Percentiles rank a stretch among this genome's conserved stretches.
Evolutionary conservation across 1,140 invertebrate species (phyloP).

Genomic region (Portunus trituberculatus): DNA sequence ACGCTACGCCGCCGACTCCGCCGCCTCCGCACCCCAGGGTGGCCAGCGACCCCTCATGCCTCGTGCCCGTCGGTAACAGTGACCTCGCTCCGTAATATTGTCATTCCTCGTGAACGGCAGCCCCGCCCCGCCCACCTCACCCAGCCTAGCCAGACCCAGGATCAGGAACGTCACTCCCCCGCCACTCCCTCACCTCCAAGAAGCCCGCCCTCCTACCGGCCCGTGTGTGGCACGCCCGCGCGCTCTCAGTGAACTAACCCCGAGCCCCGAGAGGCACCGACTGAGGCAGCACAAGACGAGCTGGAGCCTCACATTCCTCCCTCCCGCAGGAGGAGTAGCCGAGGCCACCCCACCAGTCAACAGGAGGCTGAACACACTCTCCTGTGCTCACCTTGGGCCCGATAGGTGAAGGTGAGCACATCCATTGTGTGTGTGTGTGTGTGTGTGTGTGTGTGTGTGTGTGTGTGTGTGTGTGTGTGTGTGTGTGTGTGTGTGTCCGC

Average conservation of each 20-base stretch:
- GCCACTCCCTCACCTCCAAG: background rate
- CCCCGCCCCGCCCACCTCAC: background rate
- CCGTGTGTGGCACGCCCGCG: background rate
- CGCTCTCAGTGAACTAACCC: background rate
- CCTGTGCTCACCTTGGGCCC: background rate
- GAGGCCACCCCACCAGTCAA: background rate
- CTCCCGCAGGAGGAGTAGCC: background rate
- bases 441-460: slow-evolving; percentile 55
- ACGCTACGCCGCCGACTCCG: background rate
- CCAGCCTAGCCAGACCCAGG: background rate
- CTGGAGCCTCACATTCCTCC: background rate
- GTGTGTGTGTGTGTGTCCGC: slow-evolving; percentile 31
- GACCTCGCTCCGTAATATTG: background rate
- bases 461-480: slow-evolving; percentile 57
- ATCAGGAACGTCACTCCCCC: background rate
- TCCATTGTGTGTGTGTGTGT: slow-evolving; percentile 53
- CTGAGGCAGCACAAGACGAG: background rate
- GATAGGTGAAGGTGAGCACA: slow-evolving; percentile 55
- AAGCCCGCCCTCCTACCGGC: background rate
- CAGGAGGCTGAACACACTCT: background rate
- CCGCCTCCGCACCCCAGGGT: background rate
- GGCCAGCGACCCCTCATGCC: background rate
- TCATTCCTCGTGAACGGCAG: background rate
- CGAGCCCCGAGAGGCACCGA: background rate
- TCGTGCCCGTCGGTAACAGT: slow-evolving; percentile 5